Evolutionary conservation across 2,797 vertebrate species (phyloP), one percentile per base, ranked within the genome.

Genomic region (Vireo griseus): DNA sequence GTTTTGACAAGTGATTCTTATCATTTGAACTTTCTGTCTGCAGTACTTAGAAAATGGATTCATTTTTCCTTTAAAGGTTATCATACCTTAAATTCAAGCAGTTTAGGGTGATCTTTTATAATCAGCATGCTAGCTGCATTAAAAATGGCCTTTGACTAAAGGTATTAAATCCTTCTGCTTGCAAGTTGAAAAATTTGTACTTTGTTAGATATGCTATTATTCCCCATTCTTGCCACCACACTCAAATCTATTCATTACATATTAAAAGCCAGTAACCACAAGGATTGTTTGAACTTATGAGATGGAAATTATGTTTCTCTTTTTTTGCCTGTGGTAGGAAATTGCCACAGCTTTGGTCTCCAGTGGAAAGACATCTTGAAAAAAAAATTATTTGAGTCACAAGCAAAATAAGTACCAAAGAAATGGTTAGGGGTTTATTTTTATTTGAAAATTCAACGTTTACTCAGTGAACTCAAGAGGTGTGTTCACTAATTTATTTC

Each of bases 1-100:
- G 48, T 86, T 92, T 74, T 93, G 92, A 78, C 37, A 91, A 90
- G 73, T 71, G 65, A 86, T 90, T 94, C 72, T 80, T 91, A 74
- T 65, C 0, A 62, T 58, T 88, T 90, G 44, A 93, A 81, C 74
- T 88, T 94, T 86, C 57, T 90, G 22, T 78, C 76, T 93, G 7
- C 22, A 63, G 3, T 86, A 26, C 6, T 69, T 88, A 55, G 37
- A 75, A 94, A 95, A 66, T 37, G 1, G 16, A 81, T 78, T 84
- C 0, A 21, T 75, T 86, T 92, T 88, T 88, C 58, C 39, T 71
- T 75, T 75, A 86, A 95, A 96, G 76, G 76, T 90, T 88, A 86
- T 80, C 59, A 76, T 48, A 62, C 5, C 54, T 51, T 58, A 78
- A 93, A 84, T 90, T 84, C 48, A 78, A 86, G 54, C 31, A 90